Conservation (phyloP, 2,113 vertebrate species). For the Thalassoma bifasciatum region DNA sequence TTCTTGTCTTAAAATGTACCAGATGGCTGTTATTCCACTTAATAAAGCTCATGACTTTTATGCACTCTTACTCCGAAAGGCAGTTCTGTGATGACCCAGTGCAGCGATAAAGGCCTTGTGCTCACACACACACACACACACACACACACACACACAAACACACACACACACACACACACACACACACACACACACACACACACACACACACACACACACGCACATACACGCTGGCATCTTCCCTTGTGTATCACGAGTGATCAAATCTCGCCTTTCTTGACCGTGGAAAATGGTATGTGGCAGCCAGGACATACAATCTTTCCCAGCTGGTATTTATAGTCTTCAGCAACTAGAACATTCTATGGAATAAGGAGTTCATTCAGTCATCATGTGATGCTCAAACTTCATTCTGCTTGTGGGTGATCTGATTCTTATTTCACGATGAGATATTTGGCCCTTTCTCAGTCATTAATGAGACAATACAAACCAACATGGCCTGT, state of each 20-base stretch:
- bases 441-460: conserved; percentile 49
- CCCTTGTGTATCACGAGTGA: conserved; percentile 62
- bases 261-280: conserved; percentile 70
- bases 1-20: conserved; percentile 19
- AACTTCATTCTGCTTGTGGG: conserved; percentile 47
- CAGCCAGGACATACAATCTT: conserved; percentile 71
- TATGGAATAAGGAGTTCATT: conserved; percentile 77
- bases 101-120: conserved; percentile 32
- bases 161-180: conserved; percentile 1
- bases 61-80: conserved; percentile 23
- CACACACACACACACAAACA: background rate
- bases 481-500: conserved; percentile 21
- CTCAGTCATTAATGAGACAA: conserved; percentile 18
- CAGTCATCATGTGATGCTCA: conserved; percentile 73
- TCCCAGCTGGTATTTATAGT: conserved; percentile 76
- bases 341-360: conserved; percentile 66
- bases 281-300: conserved; percentile 66
- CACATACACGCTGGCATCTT: conserved; percentile 13
- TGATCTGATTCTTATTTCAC: conserved; percentile 68
- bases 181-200: background rate
- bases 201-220: conserved; percentile 1
- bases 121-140: background rate
- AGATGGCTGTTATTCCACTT: conserved; percentile 48
- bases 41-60: conserved; percentile 46
- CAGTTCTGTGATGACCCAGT: conserved; percentile 18